These are phyloP conservation scores for Pristionchus fissidentatus DNA, from an alignment of 2,888 invertebrate species.

Conservation along the genomic window DNA sequence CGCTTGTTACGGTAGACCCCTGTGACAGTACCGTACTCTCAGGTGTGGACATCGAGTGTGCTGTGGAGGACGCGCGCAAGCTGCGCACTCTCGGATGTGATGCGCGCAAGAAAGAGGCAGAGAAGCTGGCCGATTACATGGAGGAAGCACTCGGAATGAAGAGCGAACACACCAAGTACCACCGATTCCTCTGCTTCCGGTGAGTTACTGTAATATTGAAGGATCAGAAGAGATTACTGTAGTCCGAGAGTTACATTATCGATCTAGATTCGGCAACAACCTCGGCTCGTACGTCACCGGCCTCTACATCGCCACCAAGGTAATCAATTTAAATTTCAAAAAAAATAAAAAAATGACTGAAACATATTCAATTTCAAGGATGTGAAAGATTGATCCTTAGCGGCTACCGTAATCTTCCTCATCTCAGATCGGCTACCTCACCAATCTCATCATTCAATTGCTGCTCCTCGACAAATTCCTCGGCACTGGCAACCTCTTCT, in stretches of 20 bases:
- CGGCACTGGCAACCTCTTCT: constrained; percentile 72
- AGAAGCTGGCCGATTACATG: constrained; percentile 67
- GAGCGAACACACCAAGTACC: constrained; percentile 45
- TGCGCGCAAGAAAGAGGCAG: constrained; percentile 61
- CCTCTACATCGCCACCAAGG: constrained; percentile 71
- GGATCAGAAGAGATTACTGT: not conserved
- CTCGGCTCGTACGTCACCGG: constrained; percentile 66
- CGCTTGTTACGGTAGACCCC: no score
- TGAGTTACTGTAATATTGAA: not conserved
- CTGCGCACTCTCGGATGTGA: constrained; percentile 58
- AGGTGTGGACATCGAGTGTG: constrained; percentile 68
- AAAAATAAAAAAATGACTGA: not conserved
- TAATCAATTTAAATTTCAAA: constrained; percentile 45
- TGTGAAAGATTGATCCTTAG: not conserved
- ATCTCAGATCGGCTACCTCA: constrained; percentile 59
- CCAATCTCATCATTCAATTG: constrained; percentile 74
- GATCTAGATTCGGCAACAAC: constrained; percentile 61
- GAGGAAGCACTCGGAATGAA: constrained; percentile 67
- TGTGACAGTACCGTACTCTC: no score
- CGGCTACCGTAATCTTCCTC: not conserved
- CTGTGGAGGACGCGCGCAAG: constrained; percentile 67
- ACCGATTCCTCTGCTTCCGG: constrained; percentile 55
- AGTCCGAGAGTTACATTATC: not conserved
- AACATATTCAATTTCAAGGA: not conserved
- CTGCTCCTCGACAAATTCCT: constrained; percentile 75